Base-by-base conservation (phyloP, 1,140 invertebrate species). In the Orius insidiosus region DNA sequence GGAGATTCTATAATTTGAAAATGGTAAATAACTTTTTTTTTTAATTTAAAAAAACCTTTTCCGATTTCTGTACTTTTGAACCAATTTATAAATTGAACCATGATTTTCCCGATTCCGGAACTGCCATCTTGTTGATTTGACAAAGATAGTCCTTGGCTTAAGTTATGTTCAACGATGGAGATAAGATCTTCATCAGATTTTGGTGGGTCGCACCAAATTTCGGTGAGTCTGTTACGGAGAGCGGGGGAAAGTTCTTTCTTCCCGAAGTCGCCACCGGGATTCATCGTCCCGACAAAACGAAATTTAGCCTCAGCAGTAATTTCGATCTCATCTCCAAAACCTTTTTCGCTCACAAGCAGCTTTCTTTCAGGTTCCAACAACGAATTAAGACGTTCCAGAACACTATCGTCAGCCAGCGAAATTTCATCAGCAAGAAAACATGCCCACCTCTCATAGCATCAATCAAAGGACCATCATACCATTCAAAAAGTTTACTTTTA, bases 231-330 rank as follows among this genome's bases (percentile, higher is more conserved):
- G 68, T 99, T 99, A 45, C 95, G 72, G 3, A 99, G 63, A 0
- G 96, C 95, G 7, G 94, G 94, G 0, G 96, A 99, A 7, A 99
- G 66, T 71, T 99, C 96, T 66, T 98, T 99, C 60, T 99, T 99
- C 0, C 96, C 96, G 66, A 88, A 98, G 71, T 99, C 96, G 7
- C 96, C 95, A 11, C 93, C 93, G 14, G 96, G 96, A 70, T 99
- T 99, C 96, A 99, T 99, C 0, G 96, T 99, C 5, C 89, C 89
- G 46, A 98, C 74, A 55, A 98, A 86, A 51, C 86, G 75, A 60
- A 99, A 99, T 8, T 75, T 70, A 9, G 74, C 55, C 49, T 76
- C 57, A 0, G 95, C 94, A 31, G 89, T 72, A 1, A 80, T 61
- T 42, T 69, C 59, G 30, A 76, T 66, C 49, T 68, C 65, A n/a